A percentile compares a stretch with the other conserved stretches of the same genome.
Evolutionary conservation across 2,797 vertebrate species (phyloP).

Genomic region (Propithecus perrieri): DNA sequence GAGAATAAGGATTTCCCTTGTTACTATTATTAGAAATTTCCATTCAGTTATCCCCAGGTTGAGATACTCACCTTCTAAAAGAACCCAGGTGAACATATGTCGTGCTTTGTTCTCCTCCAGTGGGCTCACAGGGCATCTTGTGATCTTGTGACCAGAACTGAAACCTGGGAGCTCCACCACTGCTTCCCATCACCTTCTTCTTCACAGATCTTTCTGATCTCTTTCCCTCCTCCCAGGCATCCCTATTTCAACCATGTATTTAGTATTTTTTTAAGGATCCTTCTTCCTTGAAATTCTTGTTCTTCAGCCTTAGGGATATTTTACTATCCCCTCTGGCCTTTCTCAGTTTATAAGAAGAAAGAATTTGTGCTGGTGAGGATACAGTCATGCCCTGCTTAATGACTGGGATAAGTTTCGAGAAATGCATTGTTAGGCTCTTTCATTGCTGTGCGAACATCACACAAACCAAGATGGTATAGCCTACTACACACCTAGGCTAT

Average conservation of each 20-base stretch:
- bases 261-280: background rate
- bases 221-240: background rate
- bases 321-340: background rate
- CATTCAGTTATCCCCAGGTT: background rate
- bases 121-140: background rate
- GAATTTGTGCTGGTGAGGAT: background rate
- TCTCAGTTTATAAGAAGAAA: background rate
- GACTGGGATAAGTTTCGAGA: background rate
- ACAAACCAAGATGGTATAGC: too few relatives aligned
- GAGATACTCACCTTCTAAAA: background rate
- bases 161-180: background rate
- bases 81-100: background rate
- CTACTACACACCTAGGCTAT: background rate
- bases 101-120: background rate
- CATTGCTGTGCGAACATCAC: background rate
- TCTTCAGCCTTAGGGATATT: background rate
- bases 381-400: background rate
- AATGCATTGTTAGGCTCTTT: background rate
- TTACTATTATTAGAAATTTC: background rate
- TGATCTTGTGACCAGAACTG: background rate
- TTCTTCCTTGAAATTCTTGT: background rate
- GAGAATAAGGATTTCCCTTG: background rate
- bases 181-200: background rate
- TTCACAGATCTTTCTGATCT: background rate
- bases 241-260: background rate